Evolutionary conservation across 2,888 invertebrate species (phyloP).

Genomic region (Autographa pulchrina): DNA sequence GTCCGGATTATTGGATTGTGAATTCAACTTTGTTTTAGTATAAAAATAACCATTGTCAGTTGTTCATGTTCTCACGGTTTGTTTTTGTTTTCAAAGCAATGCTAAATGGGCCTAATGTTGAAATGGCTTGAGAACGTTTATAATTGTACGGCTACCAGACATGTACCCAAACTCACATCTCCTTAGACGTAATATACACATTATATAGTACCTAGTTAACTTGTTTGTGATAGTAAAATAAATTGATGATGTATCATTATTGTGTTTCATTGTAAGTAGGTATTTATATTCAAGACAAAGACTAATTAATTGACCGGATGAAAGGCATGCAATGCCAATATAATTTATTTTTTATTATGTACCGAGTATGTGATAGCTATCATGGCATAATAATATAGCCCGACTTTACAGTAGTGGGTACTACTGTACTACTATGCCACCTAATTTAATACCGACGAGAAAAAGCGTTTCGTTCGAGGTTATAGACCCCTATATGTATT

Average conservation of each 20-base stretch:
- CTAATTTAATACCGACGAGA: no score
- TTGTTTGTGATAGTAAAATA: constrained; percentile 68
- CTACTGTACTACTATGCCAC: no score
- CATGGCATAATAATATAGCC: no score
- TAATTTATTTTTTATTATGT: no score
- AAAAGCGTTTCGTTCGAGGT: no score
- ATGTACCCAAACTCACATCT: constrained; percentile 49
- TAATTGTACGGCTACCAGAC: neutral
- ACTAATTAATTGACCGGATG: neutral
- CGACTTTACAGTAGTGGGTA: no score
- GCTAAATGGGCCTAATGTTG: constrained; percentile 5
- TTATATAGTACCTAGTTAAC: constrained; percentile 60
- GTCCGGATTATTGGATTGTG: neutral
- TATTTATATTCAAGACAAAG: neutral
- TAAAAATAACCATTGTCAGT: neutral
- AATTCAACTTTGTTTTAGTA: constrained; percentile 3
- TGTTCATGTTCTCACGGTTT: neutral
- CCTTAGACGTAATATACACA: constrained; percentile 59
- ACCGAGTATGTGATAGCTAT: no score
- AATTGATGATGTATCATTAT: constrained; percentile 43
- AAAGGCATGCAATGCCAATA: no score
- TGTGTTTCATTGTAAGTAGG: constrained; percentile 15
- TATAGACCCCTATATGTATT: no score
- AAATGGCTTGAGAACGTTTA: neutral
- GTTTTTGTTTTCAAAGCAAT: neutral